Conservation (phyloP, 2,113 vertebrate species). For the Xerus inauris region DNA sequence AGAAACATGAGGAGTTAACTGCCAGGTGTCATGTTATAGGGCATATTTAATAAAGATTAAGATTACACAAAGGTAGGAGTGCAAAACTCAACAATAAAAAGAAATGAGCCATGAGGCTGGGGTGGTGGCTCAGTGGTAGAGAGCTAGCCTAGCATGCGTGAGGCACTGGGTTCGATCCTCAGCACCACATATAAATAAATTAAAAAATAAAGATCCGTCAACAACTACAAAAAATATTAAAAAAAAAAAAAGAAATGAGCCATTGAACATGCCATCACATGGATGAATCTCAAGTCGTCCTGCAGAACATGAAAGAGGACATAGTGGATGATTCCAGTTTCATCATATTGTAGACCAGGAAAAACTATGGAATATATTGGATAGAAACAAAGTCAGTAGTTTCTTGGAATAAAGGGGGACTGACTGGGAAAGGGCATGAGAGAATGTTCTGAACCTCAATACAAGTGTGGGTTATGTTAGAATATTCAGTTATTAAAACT, state of each 20-base stretch:
- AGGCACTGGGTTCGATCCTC: too few relatives aligned
- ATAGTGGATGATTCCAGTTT: background rate
- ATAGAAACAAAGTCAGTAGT: background rate
- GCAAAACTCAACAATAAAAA: background rate
- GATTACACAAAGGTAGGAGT: background rate
- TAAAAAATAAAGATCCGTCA: too few relatives aligned
- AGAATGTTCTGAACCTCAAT: background rate
- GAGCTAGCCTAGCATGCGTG: too few relatives aligned
- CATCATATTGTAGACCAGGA: background rate
- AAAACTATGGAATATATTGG: background rate
- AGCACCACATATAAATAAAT: too few relatives aligned
- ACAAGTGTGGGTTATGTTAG: background rate
- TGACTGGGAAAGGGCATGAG: background rate
- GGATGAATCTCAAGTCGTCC: background rate
- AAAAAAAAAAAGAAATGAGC: background rate
- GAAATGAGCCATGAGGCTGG: background rate
- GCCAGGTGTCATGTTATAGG: background rate
- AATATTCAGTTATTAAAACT: background rate
- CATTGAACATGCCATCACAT: accelerated
- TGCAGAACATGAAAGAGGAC: background rate
- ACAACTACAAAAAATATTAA: too few relatives aligned
- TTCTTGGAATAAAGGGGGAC: background rate
- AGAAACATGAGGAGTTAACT: background rate
- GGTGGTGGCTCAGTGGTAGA: too few relatives aligned
- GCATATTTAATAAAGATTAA: background rate